Percentiles rank a stretch among this genome's conserved stretches.
Conservation (phyloP, 2,797 vertebrate genomes). For the Cynodonichthys magdalenae region DNA sequence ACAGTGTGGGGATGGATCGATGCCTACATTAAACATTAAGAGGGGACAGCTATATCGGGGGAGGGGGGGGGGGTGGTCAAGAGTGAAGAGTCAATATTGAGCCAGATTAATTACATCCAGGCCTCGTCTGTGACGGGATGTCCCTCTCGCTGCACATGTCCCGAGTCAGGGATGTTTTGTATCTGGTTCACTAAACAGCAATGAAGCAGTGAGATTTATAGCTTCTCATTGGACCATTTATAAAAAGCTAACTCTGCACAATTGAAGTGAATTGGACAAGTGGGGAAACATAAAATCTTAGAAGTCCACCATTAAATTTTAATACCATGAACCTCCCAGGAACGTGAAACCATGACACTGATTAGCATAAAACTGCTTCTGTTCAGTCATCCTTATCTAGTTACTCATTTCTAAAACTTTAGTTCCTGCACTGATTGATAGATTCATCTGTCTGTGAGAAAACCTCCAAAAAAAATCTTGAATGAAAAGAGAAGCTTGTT, state of each 20-base stretch:
- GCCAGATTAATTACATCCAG: constrained; percentile 80
- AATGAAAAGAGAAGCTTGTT: constrained; percentile 1
- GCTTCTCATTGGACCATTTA: constrained; percentile 62
- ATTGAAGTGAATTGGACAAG: constrained; percentile 62
- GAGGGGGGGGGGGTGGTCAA: constrained; percentile 65
- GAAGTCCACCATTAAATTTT: constrained; percentile 20
- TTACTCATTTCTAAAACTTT: too few relatives aligned
- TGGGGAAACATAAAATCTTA: constrained; percentile 52
- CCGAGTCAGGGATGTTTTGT: constrained; percentile 66
- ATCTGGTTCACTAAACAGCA: constrained; percentile 46
- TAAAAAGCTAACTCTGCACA: constrained; percentile 70
- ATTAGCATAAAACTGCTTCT: background rate
- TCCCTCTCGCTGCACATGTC: constrained; percentile 57
- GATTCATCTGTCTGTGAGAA: too few relatives aligned
- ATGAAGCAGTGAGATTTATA: constrained; percentile 61
- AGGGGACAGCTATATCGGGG: constrained; percentile 77
- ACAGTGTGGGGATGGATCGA: constrained; percentile 72
- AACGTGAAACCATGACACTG: background rate
- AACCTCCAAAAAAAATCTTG: too few relatives aligned
- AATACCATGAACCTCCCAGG: constrained; percentile 15
- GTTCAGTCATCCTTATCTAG: background rate
- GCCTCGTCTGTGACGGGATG: constrained; percentile 59
- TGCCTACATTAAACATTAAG: constrained; percentile 83
- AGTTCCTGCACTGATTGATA: too few relatives aligned
- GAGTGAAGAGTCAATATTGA: constrained; percentile 79